These are phyloP conservation scores for Mesocricetus auratus DNA, from an alignment of 2,113 vertebrate genomes.

Conservation along the genomic window DNA sequence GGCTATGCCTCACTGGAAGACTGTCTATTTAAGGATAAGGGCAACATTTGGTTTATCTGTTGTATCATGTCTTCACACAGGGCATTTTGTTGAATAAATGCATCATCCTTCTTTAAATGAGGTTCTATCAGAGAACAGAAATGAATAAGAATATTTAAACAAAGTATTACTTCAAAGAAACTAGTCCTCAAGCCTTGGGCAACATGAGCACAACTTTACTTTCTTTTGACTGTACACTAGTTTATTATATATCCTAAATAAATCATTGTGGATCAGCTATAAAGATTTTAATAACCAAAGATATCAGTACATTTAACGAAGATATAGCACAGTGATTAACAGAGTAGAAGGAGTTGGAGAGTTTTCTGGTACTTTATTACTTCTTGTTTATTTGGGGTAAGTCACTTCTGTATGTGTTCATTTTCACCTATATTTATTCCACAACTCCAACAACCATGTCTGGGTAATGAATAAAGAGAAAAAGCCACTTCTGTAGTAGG, in stretches of 20 bases:
- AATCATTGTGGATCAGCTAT: background rate
- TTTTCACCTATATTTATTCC: too few species aligned
- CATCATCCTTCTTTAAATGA: background rate
- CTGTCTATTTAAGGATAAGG: background rate
- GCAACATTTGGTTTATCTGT: background rate
- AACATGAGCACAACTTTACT: background rate
- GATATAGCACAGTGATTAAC: background rate
- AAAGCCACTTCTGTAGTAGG: background rate
- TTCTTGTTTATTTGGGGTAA: background rate
- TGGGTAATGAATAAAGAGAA: slow-evolving; percentile 7
- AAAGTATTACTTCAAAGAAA: background rate
- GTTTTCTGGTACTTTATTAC: background rate
- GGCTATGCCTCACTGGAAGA: background rate
- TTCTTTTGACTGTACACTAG: background rate
- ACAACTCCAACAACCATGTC: background rate
- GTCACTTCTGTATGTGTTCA: too few species aligned
- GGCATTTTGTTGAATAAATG: background rate
- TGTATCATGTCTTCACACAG: background rate
- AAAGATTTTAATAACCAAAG: background rate
- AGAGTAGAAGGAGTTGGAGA: background rate
- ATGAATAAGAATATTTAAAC: background rate
- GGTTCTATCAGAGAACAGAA: background rate
- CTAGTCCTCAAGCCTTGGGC: background rate
- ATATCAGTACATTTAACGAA: background rate
- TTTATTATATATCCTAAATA: background rate